Base-by-base conservation (phyloP, 2,797 vertebrate genomes). In the Rachycentron canadum region DNA sequence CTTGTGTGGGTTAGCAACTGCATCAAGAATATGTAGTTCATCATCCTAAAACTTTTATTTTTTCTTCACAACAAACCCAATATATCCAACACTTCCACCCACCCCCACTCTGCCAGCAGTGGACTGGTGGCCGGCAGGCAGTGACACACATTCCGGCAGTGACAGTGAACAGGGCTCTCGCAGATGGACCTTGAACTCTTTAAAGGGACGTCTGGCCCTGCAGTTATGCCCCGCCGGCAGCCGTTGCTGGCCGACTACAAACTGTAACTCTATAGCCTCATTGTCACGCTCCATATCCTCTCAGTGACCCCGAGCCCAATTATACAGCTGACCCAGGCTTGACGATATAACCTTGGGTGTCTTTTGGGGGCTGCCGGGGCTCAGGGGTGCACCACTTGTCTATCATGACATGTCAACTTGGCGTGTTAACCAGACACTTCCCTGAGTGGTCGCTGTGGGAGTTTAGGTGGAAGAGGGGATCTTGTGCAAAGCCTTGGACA, bases 341-440 rank as follows among this genome's bases (percentile, higher is more conserved):
- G 94, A 95, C 95, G 94, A 93, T 93, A 93, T 95, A 95, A 95
- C 94, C 95, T 92, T 91, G 89, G 87, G 89, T 58, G 85, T 90
- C 84, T 90, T 93, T 92, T 88, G 82, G 83, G 90, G 92, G 85
- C 86, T 92, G 84, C 66, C 68, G 76, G 85, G 89, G 84, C 90
- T 86, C 89, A 82, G 83, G 82, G 89, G 87, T 92, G 78, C 73
- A 86, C 86, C 79, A 90, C 86, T 84, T 92, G 92, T 93, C 94
- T 88, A 90, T 95, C 94, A 93, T 84, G 89, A 86, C 90, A 85
- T 89, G 93, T 94, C 93, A 93, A 83, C 84, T 80, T 81, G 67
- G 84, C 82, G 91, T 41, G 91, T 92, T 94, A 95, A 95, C 90
- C 94, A 95, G 95, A 92, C 92, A 93, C 92, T 95, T 95, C 92